A percentile compares a stretch with the other conserved stretches of the same genome.
These are phyloP conservation scores for Sweltsa coloradensis DNA, from an alignment of 1,140 invertebrate species.

Conservation along the genomic window DNA sequence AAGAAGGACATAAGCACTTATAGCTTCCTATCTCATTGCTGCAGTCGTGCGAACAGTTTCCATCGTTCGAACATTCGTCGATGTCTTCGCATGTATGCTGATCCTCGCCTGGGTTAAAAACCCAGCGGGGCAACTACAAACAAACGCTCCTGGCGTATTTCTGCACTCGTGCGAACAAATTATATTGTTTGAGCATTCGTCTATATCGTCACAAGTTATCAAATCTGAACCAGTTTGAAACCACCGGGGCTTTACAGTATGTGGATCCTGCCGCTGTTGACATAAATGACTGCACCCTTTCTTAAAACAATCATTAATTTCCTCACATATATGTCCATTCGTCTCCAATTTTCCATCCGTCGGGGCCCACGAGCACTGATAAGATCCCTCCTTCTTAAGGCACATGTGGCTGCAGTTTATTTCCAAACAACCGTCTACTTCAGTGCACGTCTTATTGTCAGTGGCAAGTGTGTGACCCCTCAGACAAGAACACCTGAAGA, in stretches of 20 bases:
- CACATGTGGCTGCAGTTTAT: no score
- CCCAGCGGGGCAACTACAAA: conserved; percentile 43
- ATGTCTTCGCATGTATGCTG: conserved; percentile 44
- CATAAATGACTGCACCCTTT: no score
- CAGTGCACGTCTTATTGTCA: no score
- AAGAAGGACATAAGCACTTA: conserved; percentile 43
- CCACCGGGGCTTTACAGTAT: conserved; percentile 38
- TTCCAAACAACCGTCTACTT: no score
- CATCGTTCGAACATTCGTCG: conserved; percentile 33
- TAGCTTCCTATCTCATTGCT: conserved; percentile 49
- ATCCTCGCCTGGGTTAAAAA: conserved; percentile 27
- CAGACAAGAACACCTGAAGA: conserved; percentile 32
- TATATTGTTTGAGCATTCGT: conserved; percentile 31
- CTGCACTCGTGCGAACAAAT: background rate
- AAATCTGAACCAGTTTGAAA: conserved; percentile 28
- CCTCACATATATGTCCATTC: no score
- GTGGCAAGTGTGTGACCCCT: conserved; percentile 18
- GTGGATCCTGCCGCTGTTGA: no score
- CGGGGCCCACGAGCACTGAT: no score
- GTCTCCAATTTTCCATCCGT: no score
- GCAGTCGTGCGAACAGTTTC: conserved; percentile 46
- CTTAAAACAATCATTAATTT: no score
- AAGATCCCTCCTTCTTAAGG: no score
- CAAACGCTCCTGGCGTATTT: background rate
- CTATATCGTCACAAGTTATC: conserved; percentile 39